Conservation (phyloP, 2,113 vertebrate genomes). For the Haliaeetus leucogaster region DNA sequence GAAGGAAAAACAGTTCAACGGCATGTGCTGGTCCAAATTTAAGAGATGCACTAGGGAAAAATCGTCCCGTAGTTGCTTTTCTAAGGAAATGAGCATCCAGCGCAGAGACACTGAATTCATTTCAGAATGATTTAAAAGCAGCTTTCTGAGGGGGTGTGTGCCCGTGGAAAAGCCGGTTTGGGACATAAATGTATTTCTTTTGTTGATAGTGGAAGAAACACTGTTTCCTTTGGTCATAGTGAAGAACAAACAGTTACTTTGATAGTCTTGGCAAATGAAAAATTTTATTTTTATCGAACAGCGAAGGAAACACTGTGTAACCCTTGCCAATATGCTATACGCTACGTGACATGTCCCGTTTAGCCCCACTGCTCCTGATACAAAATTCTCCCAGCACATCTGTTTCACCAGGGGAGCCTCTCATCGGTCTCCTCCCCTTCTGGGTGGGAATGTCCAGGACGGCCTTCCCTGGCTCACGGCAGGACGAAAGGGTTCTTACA, state of each 20-base stretch:
- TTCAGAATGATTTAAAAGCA: slow-evolving; percentile 6
- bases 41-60: slow-evolving; percentile 35
- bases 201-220: slow-evolving; percentile 59
- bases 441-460: not conserved
- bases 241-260: slow-evolving; percentile 7
- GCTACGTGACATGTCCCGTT: not conserved
- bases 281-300: slow-evolving; percentile 9
- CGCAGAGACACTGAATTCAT: not conserved
- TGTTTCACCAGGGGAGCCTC: not conserved
- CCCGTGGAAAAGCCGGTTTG: not conserved
- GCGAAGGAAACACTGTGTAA: not conserved
- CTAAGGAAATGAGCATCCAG: slow-evolving; percentile 49
- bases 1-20: slow-evolving; percentile 45
- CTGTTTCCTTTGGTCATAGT: slow-evolving; percentile 45
- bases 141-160: not conserved
- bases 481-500: not conserved
- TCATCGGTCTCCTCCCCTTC: not conserved
- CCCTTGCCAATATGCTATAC: not conserved
- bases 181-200: slow-evolving; percentile 39
- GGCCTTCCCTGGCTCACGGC: not conserved
- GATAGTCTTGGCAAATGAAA: slow-evolving; percentile 39
- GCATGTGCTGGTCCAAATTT: not conserved
- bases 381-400: not conserved
- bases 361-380: not conserved
- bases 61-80: not conserved